phyloP scores from a whole-genome alignment of 2,113 vertebrate genomes.

The Syrmaticus mikado region DNA sequence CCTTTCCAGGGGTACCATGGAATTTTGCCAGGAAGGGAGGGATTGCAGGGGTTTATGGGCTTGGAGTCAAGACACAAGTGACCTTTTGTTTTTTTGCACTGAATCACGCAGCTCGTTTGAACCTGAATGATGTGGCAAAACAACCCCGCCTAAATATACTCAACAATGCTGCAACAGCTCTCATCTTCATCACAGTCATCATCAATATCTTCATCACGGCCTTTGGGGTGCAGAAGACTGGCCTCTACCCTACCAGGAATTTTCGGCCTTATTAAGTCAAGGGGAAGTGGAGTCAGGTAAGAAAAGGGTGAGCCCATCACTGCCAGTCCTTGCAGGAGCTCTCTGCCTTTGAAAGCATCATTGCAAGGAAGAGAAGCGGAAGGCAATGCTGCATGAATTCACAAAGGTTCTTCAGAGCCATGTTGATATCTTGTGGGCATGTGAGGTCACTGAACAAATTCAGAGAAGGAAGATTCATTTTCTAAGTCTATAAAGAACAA shows the following conservation, averaged over 20 bases:
- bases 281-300: constrained; percentile 32
- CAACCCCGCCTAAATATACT: constrained; percentile 84
- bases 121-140: constrained; percentile 85
- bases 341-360: background rate
- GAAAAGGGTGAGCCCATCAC: background rate
- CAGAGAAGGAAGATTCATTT: background rate
- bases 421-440: rapidly evolving
- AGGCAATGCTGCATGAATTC: background rate
- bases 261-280: constrained; percentile 58
- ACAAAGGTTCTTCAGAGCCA: background rate
- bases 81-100: background rate
- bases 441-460: background rate
- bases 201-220: constrained; percentile 92
- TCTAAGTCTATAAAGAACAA: background rate
- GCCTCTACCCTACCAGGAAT: constrained; percentile 77
- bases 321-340: background rate
- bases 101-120: constrained; percentile 79
- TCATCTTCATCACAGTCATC: constrained; percentile 88
- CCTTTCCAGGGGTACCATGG: background rate
- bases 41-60: background rate
- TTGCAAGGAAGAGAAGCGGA: background rate
- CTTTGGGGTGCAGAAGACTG: constrained; percentile 88
- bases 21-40: background rate
- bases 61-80: background rate
- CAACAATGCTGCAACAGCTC: constrained; percentile 83